phyloP scores from a whole-genome alignment of 37 sponge, comb jelly and placozoan species.

The Halisarca cf. caerulea region DNA sequence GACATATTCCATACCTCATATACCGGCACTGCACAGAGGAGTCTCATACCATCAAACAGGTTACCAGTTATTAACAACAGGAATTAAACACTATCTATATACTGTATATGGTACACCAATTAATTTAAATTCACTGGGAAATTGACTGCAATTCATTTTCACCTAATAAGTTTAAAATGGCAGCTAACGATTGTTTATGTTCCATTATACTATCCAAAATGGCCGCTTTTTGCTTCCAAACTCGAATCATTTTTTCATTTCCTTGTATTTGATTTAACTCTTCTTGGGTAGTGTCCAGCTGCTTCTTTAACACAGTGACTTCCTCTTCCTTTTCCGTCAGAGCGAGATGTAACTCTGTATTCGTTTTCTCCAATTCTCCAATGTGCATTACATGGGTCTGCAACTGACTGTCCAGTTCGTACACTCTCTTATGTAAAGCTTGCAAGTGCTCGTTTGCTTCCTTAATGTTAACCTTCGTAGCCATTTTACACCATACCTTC shows the following conservation, averaged over 20 bases:
- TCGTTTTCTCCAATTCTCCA: slow-evolving; percentile 56
- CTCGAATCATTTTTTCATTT: background rate
- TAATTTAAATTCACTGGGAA: no score
- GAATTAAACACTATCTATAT: no score
- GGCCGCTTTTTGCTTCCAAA: background rate
- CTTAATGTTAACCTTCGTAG: slow-evolving; percentile 39
- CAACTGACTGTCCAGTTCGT: slow-evolving; percentile 74
- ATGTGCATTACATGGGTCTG: slow-evolving; percentile 61
- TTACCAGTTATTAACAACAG: no score
- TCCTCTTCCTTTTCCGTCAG: slow-evolving; percentile 24
- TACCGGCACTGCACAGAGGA: no score
- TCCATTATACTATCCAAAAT: slow-evolving; percentile 2
- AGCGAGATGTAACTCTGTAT: slow-evolving; percentile 32
- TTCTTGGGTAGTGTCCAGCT: background rate
- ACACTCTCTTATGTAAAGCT: slow-evolving; percentile 63
- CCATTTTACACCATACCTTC: background rate
- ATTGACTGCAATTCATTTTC: no score
- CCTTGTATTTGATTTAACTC: background rate
- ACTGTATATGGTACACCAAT: no score
- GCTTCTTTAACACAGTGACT: background rate
- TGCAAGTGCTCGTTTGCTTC: slow-evolving; percentile 82
- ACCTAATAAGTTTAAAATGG: background rate
- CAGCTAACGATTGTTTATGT: background rate
- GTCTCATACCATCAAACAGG: no score
- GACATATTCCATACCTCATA: no score